Evolutionary conservation across 2,888 invertebrate genomes (phyloP), one percentile per base, ranked within the genome.

Genomic region (Pemphredon lugubris): DNA sequence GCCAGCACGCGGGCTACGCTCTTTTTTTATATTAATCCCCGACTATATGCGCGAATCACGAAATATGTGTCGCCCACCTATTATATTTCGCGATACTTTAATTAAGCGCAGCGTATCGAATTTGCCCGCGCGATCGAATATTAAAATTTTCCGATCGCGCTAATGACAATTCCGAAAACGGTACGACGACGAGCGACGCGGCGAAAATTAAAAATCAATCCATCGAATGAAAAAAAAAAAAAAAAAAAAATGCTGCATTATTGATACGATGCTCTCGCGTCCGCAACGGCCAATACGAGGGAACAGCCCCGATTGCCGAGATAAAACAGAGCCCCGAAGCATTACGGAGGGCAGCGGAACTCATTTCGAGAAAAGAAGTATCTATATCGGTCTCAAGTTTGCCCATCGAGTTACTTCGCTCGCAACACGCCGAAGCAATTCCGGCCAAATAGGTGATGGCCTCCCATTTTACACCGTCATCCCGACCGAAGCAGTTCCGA

Each of bases 321-420:
- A 76, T 76, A 69, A 76, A 76, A 67, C 60, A 59, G 64, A 68
- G 55, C 59, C 61, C 40, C 11, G 54, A 54, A 53, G 73, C 70
- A 64, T 75, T 73, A 70, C 67, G 42, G n/a, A 63, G 45, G 65
- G 42, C 37, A 61, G 47, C 47, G 45, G 48, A 77, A 69, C 68
- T 69, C 73, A 67, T 71, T 76, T 71, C 48, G 55, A 51, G 74
- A 63, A 67, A 66, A 74, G 69, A 70, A 69, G 60, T 69, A 69
- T 74, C 71, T 74, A 45, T 59, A 48, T 51, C 54, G 40, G 21
- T 14, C 21, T 37, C 47, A 50, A 66, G 54, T 37, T 48, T 45
- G 34, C 39, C 37, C 60, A 55, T 48, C 13, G 39, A 55, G 37
- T 30, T 48, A 20, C 48, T 40, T 5, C 37, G 23, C 48, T 40